Evolutionary conservation across 1,140 invertebrate species (phyloP), one percentile per base, ranked within the genome.

Genomic region (Diabrotica virgifera): DNA sequence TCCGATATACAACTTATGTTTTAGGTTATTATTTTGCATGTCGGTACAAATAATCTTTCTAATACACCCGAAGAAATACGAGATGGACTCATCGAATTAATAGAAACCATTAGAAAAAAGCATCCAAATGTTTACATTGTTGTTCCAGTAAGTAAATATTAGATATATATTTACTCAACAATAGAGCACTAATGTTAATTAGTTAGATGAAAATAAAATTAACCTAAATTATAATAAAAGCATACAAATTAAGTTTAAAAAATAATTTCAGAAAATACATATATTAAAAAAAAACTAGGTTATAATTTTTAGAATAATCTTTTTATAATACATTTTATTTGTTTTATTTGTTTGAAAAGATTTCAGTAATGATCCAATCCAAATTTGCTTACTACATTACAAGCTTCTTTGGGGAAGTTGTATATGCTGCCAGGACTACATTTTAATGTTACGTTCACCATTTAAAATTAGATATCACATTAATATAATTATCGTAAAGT

Each of bases 11-110:
- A 24, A 24, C 24, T 46, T 46, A 46, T 46, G n/a, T 46, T 81
- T 12, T 75, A 94, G 91, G 90, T 92, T 5, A 87, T 95, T 71
- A 91, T 96, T 40, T 75, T 96, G 7, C 85, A 90, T 79, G 89
- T 92, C 65, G 94, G 94, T 61, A 94, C 93, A 63, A 95, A 95
- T 79, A 95, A 96, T 81, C 83, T 91, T 76, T 84, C 83, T 58
- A 85, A 92, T 79, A 85, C 85, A 53, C 84, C 90, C 35, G 89
- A 91, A 71, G 83, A 95, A 81, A 86, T 95, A 35, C 84, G 86
- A 64, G 90, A 90, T 74, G 93, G 92, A 6, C 89, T 96, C 64
- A 72, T 89, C 69, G 88, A 88, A 79, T 89, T 95, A 71, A 86
- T 93, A 37, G 80, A 85, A 66, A 84, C 82, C 67, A 89, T 95